These are phyloP conservation scores for Rhabditoides inermis DNA, from an alignment of 2,888 invertebrate species.

Conservation along the genomic window DNA sequence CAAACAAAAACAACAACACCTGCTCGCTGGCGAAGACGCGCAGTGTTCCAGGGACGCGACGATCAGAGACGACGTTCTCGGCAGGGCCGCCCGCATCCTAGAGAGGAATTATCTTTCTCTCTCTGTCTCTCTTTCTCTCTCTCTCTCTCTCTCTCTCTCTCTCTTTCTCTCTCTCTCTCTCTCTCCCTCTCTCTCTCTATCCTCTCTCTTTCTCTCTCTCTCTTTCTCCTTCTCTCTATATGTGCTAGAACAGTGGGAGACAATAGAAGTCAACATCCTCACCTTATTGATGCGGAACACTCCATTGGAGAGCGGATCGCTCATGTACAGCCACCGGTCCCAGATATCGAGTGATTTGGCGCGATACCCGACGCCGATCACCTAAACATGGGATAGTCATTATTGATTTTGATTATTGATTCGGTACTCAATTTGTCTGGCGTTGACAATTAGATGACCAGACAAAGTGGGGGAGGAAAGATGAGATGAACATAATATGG, in stretches of 20 bases:
- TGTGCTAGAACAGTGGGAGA: neutral
- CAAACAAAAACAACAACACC: too few relatives aligned
- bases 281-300: conserved; percentile 94
- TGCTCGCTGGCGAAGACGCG: conserved; percentile 47
- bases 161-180: neutral
- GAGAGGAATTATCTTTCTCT: neutral
- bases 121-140: conserved; percentile 60
- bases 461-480: too few relatives aligned
- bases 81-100: conserved; percentile 53
- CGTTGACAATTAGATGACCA: too few relatives aligned
- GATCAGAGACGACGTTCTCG: conserved; percentile 81
- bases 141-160: neutral
- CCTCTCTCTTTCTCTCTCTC: neutral
- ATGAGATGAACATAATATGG: too few relatives aligned
- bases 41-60: conserved; percentile 61
- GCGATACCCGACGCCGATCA: conserved; percentile 42
- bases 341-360: conserved; percentile 49
- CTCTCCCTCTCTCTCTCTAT: neutral
- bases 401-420: too few relatives aligned
- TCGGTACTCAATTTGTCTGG: too few relatives aligned
- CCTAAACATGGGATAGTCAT: too few relatives aligned
- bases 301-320: conserved; percentile 59
- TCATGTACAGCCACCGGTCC: conserved; percentile 50
- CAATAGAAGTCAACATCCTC: conserved; percentile 52
- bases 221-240: neutral